phyloP scores from a whole-genome alignment of 2,797 vertebrate species.

The Mycteria americana region DNA sequence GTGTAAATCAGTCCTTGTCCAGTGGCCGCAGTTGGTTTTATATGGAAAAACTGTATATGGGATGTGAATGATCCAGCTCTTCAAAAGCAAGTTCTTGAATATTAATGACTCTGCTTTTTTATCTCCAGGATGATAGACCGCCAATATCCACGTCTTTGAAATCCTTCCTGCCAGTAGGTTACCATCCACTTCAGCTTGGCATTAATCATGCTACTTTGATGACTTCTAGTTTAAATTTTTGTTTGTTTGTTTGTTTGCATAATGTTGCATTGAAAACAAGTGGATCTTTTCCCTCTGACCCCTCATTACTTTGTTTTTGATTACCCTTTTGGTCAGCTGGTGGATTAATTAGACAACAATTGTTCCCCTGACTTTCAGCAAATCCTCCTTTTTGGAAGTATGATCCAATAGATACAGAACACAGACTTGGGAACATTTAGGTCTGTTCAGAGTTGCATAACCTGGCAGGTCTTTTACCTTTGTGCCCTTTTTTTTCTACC shows the following conservation, averaged over 20 bases:
- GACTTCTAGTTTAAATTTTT: not conserved
- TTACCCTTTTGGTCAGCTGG: not conserved
- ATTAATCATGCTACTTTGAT: not conserved
- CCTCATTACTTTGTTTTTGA: not conserved
- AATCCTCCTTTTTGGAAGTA: not conserved
- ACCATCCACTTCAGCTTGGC: not conserved
- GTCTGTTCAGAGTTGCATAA: not conserved
- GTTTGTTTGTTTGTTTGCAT: not conserved
- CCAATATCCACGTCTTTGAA: not conserved
- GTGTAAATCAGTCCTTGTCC: not conserved
- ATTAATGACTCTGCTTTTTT: not conserved
- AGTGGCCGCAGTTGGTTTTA: not conserved
- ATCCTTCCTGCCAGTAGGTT: not conserved
- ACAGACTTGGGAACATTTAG: not conserved
- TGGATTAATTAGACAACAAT: not conserved
- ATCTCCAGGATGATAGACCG: not conserved
- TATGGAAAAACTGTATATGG: not conserved
- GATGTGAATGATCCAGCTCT: not conserved
- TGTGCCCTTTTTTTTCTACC: not conserved
- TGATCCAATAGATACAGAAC: not conserved
- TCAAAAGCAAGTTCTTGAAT: slow-evolving; percentile 4
- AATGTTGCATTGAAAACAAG: not conserved
- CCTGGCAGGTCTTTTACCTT: not conserved
- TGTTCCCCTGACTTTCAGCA: not conserved
- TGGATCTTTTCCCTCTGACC: not conserved